Evolutionary conservation across 30 jellyfish, hydroid and myxozoan species (phyloP), one percentile per base, ranked within the genome.

Genomic region (Catostylus mosaicus): DNA sequence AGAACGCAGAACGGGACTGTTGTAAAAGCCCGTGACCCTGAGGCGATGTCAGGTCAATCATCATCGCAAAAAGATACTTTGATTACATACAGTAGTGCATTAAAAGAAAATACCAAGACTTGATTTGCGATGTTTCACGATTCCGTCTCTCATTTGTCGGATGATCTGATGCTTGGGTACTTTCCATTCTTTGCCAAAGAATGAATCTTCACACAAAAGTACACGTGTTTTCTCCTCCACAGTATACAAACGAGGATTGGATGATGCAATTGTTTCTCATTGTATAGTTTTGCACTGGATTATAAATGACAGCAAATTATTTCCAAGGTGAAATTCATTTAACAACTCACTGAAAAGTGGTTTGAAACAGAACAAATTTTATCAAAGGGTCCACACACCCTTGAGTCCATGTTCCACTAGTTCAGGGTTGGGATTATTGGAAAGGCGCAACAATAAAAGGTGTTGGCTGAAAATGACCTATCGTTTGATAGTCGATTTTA

Each of bases 1-100:
- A 51, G 56, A 37, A 52, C 57, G 27, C 85, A 50, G 63, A 74
- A 74, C 52, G 85, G 85, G 26, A 52, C 85, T n/a, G 36, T 74
- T 74, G 75, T 74, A 14, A 74, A 74, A 4, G 52, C 54, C 26
- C 47, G 84, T 48, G 84, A 74, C 23, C 57, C 33, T 0, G 62
- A 36, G 26, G 80, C 80, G 40, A 27, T 32, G 30, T 45, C 52
- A 8, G 56, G 30, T 22, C 72, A 74, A 16, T 30, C 33, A 16
- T 12, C 75, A 14, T 75, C 70, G 54, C 73, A 38, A 74, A 74
- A 74, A 34, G 60, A 51, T 32, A 33, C 66, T 43, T 30, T 47
- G 24, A 18, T 0, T 47, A 20, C 71, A 20, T 27, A 18, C 24
- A 18, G 10, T 59, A 59, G 38, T 23, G 38, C 36, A 26, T 2